These are phyloP conservation scores for Ptychobarbus kaznakovi DNA, from an alignment of 2,797 vertebrate genomes.

Conservation along the genomic window DNA sequence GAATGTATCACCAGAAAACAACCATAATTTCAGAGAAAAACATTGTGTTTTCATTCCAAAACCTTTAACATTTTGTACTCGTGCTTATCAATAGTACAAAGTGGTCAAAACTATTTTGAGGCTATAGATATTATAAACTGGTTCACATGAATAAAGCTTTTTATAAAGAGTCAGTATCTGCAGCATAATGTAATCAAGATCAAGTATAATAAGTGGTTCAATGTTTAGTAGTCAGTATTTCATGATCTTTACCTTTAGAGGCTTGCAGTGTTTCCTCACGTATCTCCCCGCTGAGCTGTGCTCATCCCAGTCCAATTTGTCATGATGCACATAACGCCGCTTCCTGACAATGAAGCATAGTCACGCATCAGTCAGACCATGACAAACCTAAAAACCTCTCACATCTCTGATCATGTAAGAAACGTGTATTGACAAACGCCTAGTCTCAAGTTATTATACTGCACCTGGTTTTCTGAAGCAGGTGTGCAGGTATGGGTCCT, in stretches of 20 bases:
- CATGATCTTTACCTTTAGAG: slow-evolving; percentile 81
- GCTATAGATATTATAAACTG: not conserved
- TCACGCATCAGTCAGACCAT: not conserved
- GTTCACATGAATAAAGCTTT: not conserved
- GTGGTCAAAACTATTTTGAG: not conserved
- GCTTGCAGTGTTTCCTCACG: slow-evolving; percentile 83
- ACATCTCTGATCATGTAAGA: not conserved
- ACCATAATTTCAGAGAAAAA: not conserved
- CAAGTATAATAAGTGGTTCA: not conserved
- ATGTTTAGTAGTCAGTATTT: not conserved
- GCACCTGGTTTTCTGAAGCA: slow-evolving; percentile 87
- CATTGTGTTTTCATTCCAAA: not conserved
- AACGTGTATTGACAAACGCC: not conserved
- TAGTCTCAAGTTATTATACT: not conserved
- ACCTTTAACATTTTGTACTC: not conserved
- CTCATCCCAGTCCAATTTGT: slow-evolving; percentile 85
- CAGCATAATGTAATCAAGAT: not conserved
- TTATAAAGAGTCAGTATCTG: not conserved
- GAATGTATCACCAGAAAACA: slow-evolving; percentile 19
- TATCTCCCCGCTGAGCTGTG: slow-evolving; percentile 84
- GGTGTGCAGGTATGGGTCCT: slow-evolving; percentile 83
- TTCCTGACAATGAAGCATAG: slow-evolving; percentile 76
- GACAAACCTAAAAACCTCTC: not conserved
- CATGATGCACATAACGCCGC: slow-evolving; percentile 79
- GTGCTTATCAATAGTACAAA: not conserved